A percentile compares a stretch with the other conserved stretches of the same genome.
phyloP scores from a whole-genome alignment of 1,140 invertebrate species.

The Pseudomyrmex pallidus region DNA sequence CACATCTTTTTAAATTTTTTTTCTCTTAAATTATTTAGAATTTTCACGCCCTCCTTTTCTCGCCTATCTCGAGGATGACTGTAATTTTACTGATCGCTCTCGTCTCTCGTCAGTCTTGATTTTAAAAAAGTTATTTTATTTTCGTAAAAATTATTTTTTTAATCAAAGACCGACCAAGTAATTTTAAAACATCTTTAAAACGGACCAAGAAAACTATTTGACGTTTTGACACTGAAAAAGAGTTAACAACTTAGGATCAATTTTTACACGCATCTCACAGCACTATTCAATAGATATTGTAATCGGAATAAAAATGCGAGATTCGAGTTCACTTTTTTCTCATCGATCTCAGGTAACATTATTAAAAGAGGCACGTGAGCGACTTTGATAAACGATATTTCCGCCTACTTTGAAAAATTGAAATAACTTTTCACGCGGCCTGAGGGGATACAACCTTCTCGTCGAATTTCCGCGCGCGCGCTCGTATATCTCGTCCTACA shows the following conservation, averaged over 20 bases:
- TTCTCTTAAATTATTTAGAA: conserved; percentile 5
- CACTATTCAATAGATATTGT: neutral
- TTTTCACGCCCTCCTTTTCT: neutral
- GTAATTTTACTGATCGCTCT: conserved; percentile 1
- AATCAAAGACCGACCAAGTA: neutral
- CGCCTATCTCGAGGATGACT: neutral
- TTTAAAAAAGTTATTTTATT: neutral
- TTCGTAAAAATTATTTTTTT: neutral
- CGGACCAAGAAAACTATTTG: neutral
- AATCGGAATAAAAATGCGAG: neutral
- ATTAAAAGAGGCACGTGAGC: conserved; percentile 31
- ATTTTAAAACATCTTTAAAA: neutral
- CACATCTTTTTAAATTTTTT: neutral
- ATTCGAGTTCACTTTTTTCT: conserved; percentile 30
- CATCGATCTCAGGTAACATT: conserved; percentile 1
- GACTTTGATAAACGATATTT: conserved; percentile 52
- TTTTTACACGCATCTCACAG: neutral
- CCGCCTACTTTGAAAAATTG: conserved; percentile 49
- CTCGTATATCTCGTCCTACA: conserved; percentile 46
- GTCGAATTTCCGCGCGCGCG: conserved; percentile 43
- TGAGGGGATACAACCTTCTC: conserved; percentile 39
- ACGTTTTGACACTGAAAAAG: neutral
- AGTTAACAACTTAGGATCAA: neutral
- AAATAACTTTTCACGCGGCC: conserved; percentile 49
- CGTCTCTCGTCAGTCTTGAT: neutral